phyloP scores from a whole-genome alignment of 2,797 vertebrate genomes.

The Argya squamiceps region DNA sequence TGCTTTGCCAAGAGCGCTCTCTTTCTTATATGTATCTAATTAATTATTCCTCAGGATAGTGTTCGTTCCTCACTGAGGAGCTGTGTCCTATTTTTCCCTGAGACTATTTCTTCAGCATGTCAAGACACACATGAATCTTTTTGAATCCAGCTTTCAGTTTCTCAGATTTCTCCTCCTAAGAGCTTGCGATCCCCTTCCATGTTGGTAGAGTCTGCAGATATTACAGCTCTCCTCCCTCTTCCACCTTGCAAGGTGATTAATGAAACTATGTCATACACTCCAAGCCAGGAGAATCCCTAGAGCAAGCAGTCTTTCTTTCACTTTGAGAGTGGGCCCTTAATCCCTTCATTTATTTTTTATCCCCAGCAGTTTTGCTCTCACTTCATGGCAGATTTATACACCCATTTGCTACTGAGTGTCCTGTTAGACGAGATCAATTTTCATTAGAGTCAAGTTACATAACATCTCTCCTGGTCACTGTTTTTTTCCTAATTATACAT shows the following conservation, averaged over 20 bases:
- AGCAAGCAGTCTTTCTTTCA: neutral
- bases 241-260: neutral
- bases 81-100: neutral
- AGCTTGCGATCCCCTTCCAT: neutral
- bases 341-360: neutral
- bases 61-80: neutral
- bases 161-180: neutral
- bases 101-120: neutral
- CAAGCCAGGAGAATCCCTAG: neutral
- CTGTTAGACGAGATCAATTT: neutral
- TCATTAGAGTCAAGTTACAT: neutral
- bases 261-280: neutral
- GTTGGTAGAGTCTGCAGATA: neutral
- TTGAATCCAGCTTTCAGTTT: neutral
- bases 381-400: neutral
- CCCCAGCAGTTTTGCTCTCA: neutral
- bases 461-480: neutral
- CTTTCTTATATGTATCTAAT: conserved; percentile 31
- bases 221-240: neutral
- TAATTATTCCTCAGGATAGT: conserved; percentile 45
- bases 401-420: neutral
- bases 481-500: neutral
- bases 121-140: neutral
- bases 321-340: neutral
- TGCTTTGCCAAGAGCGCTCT: conserved; percentile 38